Percentiles rank a stretch among this genome's conserved stretches.
Conservation (phyloP, 2,888 invertebrate species). For the Ochlodes sylvanus region DNA sequence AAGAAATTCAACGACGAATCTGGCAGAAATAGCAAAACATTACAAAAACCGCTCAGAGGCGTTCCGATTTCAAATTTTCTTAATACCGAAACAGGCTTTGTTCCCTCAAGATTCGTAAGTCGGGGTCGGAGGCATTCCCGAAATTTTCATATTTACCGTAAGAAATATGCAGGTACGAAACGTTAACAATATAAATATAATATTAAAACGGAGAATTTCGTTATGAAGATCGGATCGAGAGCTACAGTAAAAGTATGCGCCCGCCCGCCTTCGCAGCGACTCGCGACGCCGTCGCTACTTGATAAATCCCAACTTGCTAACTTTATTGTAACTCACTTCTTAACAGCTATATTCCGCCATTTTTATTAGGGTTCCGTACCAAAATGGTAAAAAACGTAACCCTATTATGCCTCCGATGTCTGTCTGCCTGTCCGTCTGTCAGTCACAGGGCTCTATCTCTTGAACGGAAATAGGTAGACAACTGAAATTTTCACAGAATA, state of each 20-base stretch:
- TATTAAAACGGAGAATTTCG: constrained; percentile 85
- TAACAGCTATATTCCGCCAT: constrained; percentile 8
- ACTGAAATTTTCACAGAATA: no score
- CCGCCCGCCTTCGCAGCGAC: constrained; percentile 51
- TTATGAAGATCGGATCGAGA: constrained; percentile 83
- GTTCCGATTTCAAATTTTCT: constrained; percentile 64
- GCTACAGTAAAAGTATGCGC: constrained; percentile 76
- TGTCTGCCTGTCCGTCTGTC: no score
- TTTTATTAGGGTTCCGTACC: no score
- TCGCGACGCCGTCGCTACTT: constrained; percentile 55
- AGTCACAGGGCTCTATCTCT: no score
- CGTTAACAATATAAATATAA: constrained; percentile 84
- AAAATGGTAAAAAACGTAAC: no score
- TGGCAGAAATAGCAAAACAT: constrained; percentile 8
- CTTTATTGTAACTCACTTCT: constrained; percentile 14
- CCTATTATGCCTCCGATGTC: no score
- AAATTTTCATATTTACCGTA: constrained; percentile 86
- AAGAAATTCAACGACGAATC: constrained; percentile 2
- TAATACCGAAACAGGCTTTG: constrained; percentile 76
- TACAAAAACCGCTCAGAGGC: constrained; percentile 16
- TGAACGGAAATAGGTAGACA: no score
- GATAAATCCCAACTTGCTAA: constrained; percentile 52
- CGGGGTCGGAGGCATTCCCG: constrained; percentile 78
- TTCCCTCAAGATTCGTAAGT: constrained; percentile 70
- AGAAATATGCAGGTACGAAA: constrained; percentile 85